A percentile compares a stretch with the other conserved stretches of the same genome.
These are phyloP conservation scores for Hydractinia echinata DNA, from an alignment of 30 jellyfish, hydroid and myxozoan genomes.

Conservation along the genomic window DNA sequence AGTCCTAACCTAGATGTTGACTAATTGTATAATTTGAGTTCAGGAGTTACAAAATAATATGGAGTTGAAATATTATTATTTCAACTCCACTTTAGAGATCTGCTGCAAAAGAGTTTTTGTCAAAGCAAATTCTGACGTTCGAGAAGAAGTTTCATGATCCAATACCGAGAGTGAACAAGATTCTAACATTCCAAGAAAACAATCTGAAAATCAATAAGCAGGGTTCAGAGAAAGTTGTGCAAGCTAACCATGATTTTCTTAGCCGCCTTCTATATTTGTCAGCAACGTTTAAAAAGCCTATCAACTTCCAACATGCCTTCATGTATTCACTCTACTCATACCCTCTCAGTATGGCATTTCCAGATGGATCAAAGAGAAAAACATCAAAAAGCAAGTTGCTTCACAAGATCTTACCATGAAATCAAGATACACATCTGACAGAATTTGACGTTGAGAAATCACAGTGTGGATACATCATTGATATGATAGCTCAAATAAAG, in stretches of 20 bases:
- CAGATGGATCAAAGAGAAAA: slow-evolving; percentile 15
- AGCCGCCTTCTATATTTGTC: background rate
- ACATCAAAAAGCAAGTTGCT: background rate
- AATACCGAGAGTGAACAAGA: background rate
- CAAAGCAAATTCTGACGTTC: background rate
- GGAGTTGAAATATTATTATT: background rate
- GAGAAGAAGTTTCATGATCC: background rate
- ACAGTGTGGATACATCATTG: background rate
- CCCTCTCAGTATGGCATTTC: slow-evolving; percentile 13
- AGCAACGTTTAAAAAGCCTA: background rate
- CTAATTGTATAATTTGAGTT: background rate
- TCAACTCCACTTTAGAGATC: background rate
- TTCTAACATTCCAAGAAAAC: background rate
- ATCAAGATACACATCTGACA: too few relatives aligned
- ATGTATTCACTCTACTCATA: background rate
- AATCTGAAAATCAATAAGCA: background rate
- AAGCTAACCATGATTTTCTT: background rate
- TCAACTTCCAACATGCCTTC: background rate
- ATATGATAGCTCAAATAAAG: background rate
- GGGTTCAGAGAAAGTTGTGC: background rate
- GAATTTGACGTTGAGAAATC: background rate
- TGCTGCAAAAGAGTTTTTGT: background rate
- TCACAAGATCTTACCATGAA: background rate
- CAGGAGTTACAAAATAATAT: background rate
- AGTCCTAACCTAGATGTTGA: background rate